Base-by-base conservation (phyloP, 1,140 invertebrate species). In the Atopsyche davidsoni region DNA sequence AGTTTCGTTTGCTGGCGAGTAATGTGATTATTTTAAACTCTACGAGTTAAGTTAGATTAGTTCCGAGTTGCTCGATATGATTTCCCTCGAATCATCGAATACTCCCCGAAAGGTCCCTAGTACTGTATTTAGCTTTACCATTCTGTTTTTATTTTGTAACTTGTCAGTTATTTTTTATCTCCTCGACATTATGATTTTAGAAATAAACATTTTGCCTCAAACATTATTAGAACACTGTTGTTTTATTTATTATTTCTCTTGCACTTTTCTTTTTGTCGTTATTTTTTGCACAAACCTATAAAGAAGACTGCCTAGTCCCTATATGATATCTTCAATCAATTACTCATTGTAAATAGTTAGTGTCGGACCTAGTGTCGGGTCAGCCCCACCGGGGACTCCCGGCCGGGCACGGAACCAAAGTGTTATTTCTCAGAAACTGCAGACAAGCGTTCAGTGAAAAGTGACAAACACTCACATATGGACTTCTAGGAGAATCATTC, bases 201-300 rank as follows among this genome's bases (percentile, higher is more conserved):
- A 70, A 74, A 73, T 73, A 73, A 74, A 74, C 66, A 70, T 70
- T 70, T 69, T 71, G 70, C 67, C 69, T 46, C 48, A 48, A 70
- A 62, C 68, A 61, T 68, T 59, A 64, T 70, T 70, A 69, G 55
- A 48, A 53, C 60, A 64, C 65, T 64, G 59, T 67, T 63, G 62
- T 68, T 65, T 69, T 66, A 62, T 68, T 64, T 66, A 64, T 62
- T 57, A 48, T 57, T 56, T 59, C 53, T 56, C 58, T 46, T 59
- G 28, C 22, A 19, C 25, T 21, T 53, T 50, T 34, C 34, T 18
- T 48, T 49, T 52, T 57, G 36, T 28, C 25, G 50, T 32, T 48
- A 31, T 16, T 49, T 57, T 54, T 24, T 40, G 46, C 51, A 50
- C 36, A 58, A 53, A 47, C 54, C 53, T 58, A 49, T 54, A 57